A percentile compares a stretch with the other conserved stretches of the same genome.
These are phyloP conservation scores for Microplitis manilae DNA, from an alignment of 2,888 invertebrate genomes.

Conservation along the genomic window DNA sequence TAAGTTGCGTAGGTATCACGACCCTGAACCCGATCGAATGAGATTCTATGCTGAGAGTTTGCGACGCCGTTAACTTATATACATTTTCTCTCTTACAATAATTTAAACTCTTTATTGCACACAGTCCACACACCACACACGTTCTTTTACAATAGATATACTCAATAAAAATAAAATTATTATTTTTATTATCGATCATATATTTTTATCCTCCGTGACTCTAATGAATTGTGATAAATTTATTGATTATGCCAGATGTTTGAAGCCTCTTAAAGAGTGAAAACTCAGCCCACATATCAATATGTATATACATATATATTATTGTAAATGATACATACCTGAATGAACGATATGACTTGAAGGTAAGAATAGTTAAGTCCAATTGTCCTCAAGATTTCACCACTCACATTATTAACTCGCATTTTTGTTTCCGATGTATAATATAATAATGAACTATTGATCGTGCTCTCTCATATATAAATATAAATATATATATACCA, in stretches of 20 bases:
- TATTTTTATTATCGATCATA: neutral
- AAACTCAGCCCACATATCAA: slow-evolving; percentile 20
- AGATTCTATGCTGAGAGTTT: neutral
- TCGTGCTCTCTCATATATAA: slow-evolving; percentile 48
- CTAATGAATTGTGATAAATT: slow-evolving; percentile 23
- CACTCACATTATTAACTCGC: slow-evolving; percentile 55
- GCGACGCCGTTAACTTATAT: slow-evolving; percentile 10
- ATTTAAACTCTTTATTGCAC: neutral
- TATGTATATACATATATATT: neutral
- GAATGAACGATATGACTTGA: slow-evolving; percentile 17
- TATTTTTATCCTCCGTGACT: neutral
- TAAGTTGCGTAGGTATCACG: slow-evolving; percentile 37
- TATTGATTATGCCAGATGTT: slow-evolving; percentile 16
- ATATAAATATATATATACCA: neutral
- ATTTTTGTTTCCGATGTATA: slow-evolving; percentile 65
- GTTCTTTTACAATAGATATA: slow-evolving; percentile 9
- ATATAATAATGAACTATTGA: slow-evolving; percentile 66
- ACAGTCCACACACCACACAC: neutral
- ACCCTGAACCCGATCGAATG: slow-evolving; percentile 30
- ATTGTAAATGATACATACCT: slow-evolving; percentile 16
- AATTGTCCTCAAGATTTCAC: slow-evolving; percentile 41
- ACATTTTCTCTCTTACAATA: slow-evolving; percentile 18
- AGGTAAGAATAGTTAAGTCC: slow-evolving; percentile 35
- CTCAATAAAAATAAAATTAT: neutral
- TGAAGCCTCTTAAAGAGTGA: neutral